Evolutionary conservation across 2,113 vertebrate species (phyloP).

Genomic region (Taurulus bubalis): DNA sequence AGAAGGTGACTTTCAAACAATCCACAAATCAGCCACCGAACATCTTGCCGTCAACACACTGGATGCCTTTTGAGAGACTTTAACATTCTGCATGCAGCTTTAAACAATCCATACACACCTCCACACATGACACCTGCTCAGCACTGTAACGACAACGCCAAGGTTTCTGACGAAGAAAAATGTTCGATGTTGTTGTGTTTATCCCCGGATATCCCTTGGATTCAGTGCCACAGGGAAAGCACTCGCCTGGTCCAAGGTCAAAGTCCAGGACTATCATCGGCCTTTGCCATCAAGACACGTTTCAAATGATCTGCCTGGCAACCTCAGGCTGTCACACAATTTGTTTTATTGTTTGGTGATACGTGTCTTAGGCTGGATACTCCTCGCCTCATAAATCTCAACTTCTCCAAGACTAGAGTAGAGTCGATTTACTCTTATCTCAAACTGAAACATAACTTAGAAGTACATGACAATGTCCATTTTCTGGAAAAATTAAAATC

Average conservation of each 20-base stretch:
- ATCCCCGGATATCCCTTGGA: constrained; percentile 55
- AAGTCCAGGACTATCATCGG: constrained; percentile 36
- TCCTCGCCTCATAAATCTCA: not conserved
- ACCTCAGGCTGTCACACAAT: constrained; percentile 24
- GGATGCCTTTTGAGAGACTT: not conserved
- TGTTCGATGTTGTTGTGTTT: constrained; percentile 41
- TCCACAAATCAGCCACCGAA: not conserved
- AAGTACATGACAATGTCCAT: constrained; percentile 2
- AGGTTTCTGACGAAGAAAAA: constrained; percentile 7
- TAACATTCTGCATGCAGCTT: not conserved
- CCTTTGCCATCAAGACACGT: constrained; percentile 37
- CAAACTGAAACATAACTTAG: constrained; percentile 19
- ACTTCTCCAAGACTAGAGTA: not conserved
- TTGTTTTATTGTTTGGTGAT: constrained; percentile 10
- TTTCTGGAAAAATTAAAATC: constrained; percentile 8
- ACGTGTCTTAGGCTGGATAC: not conserved
- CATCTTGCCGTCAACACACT: not conserved
- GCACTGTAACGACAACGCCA: not conserved
- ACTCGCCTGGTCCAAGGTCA: constrained; percentile 59
- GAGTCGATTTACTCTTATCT: constrained; percentile 11
- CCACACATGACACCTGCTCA: not conserved
- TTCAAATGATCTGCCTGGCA: constrained; percentile 47
- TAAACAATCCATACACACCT: not conserved
- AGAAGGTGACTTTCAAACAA: constrained; percentile 8
- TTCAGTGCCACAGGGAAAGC: constrained; percentile 51